Evolutionary conservation across 1,140 invertebrate species (phyloP).

Genomic region (Archegozetes longisetosus): DNA sequence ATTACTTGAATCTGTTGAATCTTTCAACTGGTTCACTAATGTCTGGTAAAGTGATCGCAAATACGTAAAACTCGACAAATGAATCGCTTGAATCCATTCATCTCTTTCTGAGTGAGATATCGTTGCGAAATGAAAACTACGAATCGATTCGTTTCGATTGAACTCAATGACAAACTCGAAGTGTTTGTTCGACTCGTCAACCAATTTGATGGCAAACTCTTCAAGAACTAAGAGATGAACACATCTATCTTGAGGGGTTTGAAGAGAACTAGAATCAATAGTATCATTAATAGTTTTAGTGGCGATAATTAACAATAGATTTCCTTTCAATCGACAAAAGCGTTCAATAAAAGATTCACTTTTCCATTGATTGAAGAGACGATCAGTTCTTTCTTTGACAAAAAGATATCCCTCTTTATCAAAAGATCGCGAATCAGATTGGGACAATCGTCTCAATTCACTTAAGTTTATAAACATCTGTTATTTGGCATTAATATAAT

Average conservation of each 20-base stretch:
- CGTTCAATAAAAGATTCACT: slow-evolving; percentile 55
- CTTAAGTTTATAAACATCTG: too few relatives aligned
- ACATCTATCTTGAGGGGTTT: not conserved
- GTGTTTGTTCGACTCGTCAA: slow-evolving; percentile 1
- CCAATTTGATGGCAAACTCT: not conserved
- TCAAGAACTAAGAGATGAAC: not conserved
- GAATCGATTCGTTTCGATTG: not conserved
- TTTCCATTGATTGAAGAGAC: slow-evolving; percentile 38
- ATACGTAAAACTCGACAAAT: slow-evolving; percentile 64
- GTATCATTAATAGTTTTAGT: not conserved
- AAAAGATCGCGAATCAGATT: slow-evolving; percentile 33
- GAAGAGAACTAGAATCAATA: not conserved
- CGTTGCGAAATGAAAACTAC: slow-evolving; percentile 2
- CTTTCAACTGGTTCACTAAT: not conserved
- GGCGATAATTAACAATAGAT: slow-evolving; percentile 50
- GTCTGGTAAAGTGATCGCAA: slow-evolving; percentile 40
- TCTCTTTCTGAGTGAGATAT: slow-evolving; percentile 43
- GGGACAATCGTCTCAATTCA: not conserved
- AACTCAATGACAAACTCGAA: slow-evolving; percentile 3
- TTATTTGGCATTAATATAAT: too few relatives aligned
- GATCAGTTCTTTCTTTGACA: slow-evolving; percentile 69
- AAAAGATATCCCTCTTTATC: slow-evolving; percentile 78
- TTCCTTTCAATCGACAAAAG: slow-evolving; percentile 79
- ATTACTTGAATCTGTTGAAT: too few relatives aligned
- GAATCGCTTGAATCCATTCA: slow-evolving; percentile 67